A percentile compares a stretch with the other conserved stretches of the same genome.
Conservation (phyloP, 2,797 vertebrate species). For the Bovichtus variegatus region DNA sequence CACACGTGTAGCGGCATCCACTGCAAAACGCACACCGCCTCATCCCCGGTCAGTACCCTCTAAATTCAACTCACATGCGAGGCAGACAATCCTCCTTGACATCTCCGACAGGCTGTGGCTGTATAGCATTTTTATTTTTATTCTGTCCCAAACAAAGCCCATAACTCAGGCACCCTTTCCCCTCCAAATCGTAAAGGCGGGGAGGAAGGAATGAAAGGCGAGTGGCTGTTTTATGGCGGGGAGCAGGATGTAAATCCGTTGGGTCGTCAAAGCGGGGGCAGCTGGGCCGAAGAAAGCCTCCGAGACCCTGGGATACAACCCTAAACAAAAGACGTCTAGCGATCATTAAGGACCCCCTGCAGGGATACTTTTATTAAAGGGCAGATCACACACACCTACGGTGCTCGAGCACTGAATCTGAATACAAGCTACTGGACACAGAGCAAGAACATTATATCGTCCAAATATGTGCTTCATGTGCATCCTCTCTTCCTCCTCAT, state of each 20-base stretch:
- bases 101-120: slow-evolving; percentile 50
- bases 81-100: slow-evolving; percentile 57
- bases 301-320: slow-evolving; percentile 19
- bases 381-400: not conserved
- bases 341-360: slow-evolving; percentile 23
- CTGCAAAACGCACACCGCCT: slow-evolving; percentile 16
- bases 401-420: not conserved
- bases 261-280: slow-evolving; percentile 46
- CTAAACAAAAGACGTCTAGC: slow-evolving; percentile 37
- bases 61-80: slow-evolving; percentile 59
- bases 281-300: slow-evolving; percentile 38
- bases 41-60: slow-evolving; percentile 6
- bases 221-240: slow-evolving; percentile 65
- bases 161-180: slow-evolving; percentile 70
- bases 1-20: slow-evolving; percentile 8
- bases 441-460: slow-evolving; percentile 16
- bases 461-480: slow-evolving; percentile 16
- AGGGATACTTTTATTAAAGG: slow-evolving; percentile 12
- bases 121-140: slow-evolving; percentile 77
- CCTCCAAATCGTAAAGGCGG: slow-evolving; percentile 55
- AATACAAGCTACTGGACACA: not conserved
- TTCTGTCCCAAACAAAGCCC: slow-evolving; percentile 75
- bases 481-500: slow-evolving; percentile 20
- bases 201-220: slow-evolving; percentile 64
- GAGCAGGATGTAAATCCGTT: slow-evolving; percentile 71